These are phyloP conservation scores for Tetramorium alpestre DNA, from an alignment of 1,140 invertebrate genomes.

Conservation along the genomic window DNA sequence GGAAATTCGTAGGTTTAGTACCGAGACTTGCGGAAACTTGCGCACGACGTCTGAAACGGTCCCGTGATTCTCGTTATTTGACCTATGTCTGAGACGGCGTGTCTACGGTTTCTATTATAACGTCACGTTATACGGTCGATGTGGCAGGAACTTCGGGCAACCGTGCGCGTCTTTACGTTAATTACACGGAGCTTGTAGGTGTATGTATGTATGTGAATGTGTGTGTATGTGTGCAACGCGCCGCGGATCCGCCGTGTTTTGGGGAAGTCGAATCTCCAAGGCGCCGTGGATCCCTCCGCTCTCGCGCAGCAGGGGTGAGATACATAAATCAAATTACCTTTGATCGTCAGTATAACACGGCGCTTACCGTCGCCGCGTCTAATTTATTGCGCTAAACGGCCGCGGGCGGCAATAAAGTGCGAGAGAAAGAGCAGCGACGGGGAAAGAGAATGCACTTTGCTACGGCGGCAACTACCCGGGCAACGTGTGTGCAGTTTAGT, in stretches of 20 bases:
- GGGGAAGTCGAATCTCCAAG: constrained; percentile 42
- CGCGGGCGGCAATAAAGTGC: constrained; percentile 34
- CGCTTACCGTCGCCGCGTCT: constrained; percentile 42
- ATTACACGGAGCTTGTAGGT: constrained; percentile 39
- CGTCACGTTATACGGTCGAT: constrained; percentile 55
- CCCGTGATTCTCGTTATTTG: constrained; percentile 54
- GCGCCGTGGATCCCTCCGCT: constrained; percentile 7
- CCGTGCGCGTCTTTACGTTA: constrained; percentile 58
- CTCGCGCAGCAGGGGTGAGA: not conserved
- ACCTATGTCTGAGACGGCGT: constrained; percentile 51
- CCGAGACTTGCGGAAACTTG: constrained; percentile 48
- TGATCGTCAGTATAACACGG: constrained; percentile 45
- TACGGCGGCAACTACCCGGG: not conserved
- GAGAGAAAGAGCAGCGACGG: not conserved
- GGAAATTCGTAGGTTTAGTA: constrained; percentile 43
- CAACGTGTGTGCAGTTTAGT: constrained; percentile 21
- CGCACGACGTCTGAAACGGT: constrained; percentile 48
- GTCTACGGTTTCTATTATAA: constrained; percentile 60
- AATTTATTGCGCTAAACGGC: constrained; percentile 52
- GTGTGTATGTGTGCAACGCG: not conserved
- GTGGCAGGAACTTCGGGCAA: constrained; percentile 39
- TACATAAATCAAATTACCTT: constrained; percentile 59
- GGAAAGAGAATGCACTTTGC: not conserved
- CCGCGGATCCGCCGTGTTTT: constrained; percentile 25
- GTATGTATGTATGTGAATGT: not conserved